Evolutionary conservation across 1,140 invertebrate genomes (phyloP), one percentile per base, ranked within the genome.

Genomic region (Euura lappo): DNA sequence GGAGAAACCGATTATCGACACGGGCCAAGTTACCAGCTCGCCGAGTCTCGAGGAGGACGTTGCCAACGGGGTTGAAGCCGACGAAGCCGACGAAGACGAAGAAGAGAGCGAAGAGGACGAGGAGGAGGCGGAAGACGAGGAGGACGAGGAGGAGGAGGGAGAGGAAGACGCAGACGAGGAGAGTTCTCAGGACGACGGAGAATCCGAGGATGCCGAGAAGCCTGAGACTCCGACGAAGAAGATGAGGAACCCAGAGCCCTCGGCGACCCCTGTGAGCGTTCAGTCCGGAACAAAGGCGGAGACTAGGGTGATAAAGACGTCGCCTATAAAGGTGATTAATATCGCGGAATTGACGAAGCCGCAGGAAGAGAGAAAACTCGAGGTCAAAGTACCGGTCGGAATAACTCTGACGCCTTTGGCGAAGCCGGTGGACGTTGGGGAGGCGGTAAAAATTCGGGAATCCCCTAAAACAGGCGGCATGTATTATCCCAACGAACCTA

Each of bases 1-100:
- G n/a, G 88, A 87, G 43, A 89, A 89, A 81, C 88, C 85, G 69
- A 87, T 85, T 70, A 86, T 88, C 68, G 89, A 90, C 70, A 89
- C 89, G 8, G 89, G 89, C 8, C 89, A 90, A 79, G 72, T 80
- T 13, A 76, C 79, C 45, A 79, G 79, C 43, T 83, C 81, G 2
- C 81, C 85, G 4, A 82, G 76, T 47, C 72, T 81, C 8, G 83
- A 84, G 10, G 81, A 80, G 45, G 83, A 84, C 44, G 75, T 75
- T 45, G 75, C 76, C 43, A 77, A 78, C 11, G 74, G 79, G n/a
- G 77, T 81, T 43, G 66, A 76, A 70, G 77, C 82, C 45, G 84
- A 81, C 4, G 79, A 77, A 6, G 76, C 79, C 65, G 78, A 75
- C 28, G 77, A 82, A 68, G 73, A 79, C 46, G 68, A 76, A 42